Evolutionary conservation across 37 sponge, comb jelly and placozoan genomes (phyloP), one percentile per base, ranked within the genome.

Genomic region (Ianthella basta): DNA sequence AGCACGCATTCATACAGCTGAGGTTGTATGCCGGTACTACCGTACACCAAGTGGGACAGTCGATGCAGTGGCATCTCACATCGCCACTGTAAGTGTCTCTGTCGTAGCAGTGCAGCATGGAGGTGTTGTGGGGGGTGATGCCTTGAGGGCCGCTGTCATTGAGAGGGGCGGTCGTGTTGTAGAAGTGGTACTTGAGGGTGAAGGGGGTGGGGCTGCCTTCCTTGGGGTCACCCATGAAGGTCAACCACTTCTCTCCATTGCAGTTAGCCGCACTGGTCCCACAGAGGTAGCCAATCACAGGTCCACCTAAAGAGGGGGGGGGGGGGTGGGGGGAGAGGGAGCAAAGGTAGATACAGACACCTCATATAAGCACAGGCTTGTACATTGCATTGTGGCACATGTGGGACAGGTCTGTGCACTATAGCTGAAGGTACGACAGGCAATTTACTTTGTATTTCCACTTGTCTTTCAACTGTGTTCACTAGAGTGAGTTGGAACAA

Each of bases 271-370:
- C 81, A n/a, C 63, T 88, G 6, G 87, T 70, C n/a, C 92, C 94
- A 68, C 97, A 97, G 88, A 97, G 72, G 34, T 89, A 60, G 50
- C 59, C 60, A 20, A 97, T 84, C 13, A 93, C 93, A 75, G 54
- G 78, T 5, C 1, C 21, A 19, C 78, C 78, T 75, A n/a, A n/a
- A n/a, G n/a, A 44, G 44, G 38, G 78, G 37, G 20, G 37, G 37
- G 32, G 72, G 36, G 2, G 4, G 27, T 61, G 8, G 13, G 8
- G n/a, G n/a, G n/a, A n/a, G n/a, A n/a, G n/a, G n/a, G n/a, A n/a
- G n/a, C n/a, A n/a, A n/a, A n/a, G n/a, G n/a, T n/a, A n/a, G n/a
- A n/a, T n/a, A n/a, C n/a, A n/a, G n/a, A n/a, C n/a, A n/a, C n/a
- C n/a, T n/a, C n/a, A n/a, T n/a, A n/a, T n/a, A n/a, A n/a, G n/a